Evolutionary conservation across 2,113 vertebrate species (phyloP).

Genomic region (Probosciger aterrimus): DNA sequence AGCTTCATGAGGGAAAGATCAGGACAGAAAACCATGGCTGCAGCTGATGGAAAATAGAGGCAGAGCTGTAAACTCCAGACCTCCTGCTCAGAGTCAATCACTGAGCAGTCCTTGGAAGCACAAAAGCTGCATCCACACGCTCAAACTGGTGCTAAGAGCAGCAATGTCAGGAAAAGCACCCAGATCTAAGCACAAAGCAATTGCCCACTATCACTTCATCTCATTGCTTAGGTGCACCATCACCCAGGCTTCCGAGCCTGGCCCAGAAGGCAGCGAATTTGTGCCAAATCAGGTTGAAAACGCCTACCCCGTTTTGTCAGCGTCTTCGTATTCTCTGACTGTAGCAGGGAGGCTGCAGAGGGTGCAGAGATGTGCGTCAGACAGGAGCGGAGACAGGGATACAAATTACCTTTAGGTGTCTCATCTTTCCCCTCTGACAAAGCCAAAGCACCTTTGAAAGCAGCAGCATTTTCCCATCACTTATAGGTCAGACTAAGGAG

Average conservation of each 20-base stretch:
- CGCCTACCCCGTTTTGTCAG: neutral
- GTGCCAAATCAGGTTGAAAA: neutral
- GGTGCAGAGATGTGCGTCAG: neutral
- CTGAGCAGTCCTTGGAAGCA: accelerated
- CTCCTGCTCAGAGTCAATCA: neutral
- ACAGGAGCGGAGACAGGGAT: neutral
- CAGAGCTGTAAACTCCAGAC: neutral
- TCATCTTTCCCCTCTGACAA: neutral
- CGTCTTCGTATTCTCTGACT: neutral
- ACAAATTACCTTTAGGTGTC: neutral
- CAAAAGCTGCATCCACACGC: neutral
- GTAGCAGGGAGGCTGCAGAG: neutral
- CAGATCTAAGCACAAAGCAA: neutral
- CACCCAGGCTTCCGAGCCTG: neutral
- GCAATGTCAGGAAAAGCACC: neutral
- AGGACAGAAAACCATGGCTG: neutral
- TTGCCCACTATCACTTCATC: neutral
- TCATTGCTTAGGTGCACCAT: neutral
- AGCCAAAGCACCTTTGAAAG: neutral
- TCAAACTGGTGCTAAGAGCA: neutral
- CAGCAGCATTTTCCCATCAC: neutral
- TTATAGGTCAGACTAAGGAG: neutral
- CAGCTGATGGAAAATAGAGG: neutral
- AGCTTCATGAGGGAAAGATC: neutral
- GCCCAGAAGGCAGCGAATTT: neutral